Evolutionary conservation across 1,140 invertebrate species (phyloP).

Genomic region (Anoplophora glabripennis): DNA sequence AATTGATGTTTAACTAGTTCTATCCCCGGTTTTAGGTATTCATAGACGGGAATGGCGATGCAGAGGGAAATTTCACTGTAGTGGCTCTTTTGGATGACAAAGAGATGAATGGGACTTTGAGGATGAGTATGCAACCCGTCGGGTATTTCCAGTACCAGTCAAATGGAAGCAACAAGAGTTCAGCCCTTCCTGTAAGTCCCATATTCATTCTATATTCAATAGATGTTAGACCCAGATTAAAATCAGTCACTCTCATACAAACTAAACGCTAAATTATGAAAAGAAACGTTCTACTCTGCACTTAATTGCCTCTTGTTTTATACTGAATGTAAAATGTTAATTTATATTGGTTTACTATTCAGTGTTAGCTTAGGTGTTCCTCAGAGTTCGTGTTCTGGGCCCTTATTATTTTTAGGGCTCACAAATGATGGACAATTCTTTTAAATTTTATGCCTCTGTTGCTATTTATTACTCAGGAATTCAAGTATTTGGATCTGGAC

Average conservation of each 20-base stretch:
- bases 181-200: slow-evolving; percentile 42
- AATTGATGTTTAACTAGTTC: too few species aligned
- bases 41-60: slow-evolving; percentile 85
- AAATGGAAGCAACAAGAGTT: slow-evolving; percentile 49
- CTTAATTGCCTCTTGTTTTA: too few species aligned
- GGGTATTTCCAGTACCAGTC: slow-evolving; percentile 66
- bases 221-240: too few species aligned
- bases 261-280: too few species aligned
- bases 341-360: too few species aligned
- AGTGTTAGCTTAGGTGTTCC: too few species aligned
- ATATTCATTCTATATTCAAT: not conserved
- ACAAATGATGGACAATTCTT: too few species aligned
- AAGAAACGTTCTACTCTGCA: too few species aligned
- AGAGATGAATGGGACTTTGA: slow-evolving; percentile 49
- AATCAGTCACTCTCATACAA: too few species aligned
- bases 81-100: slow-evolving; percentile 66
- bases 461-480: slow-evolving; percentile 50
- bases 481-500: slow-evolving; percentile 60
- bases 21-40: slow-evolving; percentile 58
- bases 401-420: too few species aligned
- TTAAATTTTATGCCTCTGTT: not conserved
- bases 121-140: slow-evolving; percentile 68
- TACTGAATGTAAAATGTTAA: too few species aligned
- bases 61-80: slow-evolving; percentile 87
- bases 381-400: too few species aligned